These are phyloP conservation scores for Saccostrea glomerata DNA, from an alignment of 1,140 invertebrate genomes.

Conservation along the genomic window DNA sequence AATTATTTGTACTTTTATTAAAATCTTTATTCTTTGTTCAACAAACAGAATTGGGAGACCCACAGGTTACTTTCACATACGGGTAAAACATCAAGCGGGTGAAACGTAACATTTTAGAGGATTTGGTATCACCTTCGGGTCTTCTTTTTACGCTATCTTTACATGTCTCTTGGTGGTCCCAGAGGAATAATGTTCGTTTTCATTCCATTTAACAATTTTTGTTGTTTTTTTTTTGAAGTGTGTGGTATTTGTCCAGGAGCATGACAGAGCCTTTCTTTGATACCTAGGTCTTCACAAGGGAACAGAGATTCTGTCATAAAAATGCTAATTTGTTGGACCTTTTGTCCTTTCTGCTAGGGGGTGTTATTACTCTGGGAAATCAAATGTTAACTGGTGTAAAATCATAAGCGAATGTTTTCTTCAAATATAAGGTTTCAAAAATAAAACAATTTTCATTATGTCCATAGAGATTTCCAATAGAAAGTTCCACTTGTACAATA, in stretches of 20 bases:
- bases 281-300: constrained; percentile 1
- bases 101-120: no score
- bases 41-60: no score
- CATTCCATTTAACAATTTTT: constrained; percentile 35
- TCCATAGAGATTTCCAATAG: neutral
- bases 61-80: no score
- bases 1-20: no score
- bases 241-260: constrained; percentile 26
- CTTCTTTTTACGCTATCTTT: neutral
- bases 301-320: constrained; percentile 26
- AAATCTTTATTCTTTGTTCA: no score
- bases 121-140: constrained; percentile 3
- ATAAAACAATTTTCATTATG: neutral
- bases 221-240: constrained; percentile 20
- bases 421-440: neutral
- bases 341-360: constrained; percentile 21
- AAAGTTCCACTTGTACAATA: neutral
- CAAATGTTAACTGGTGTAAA: neutral
- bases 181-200: constrained; percentile 14
- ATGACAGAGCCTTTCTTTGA: constrained; percentile 19
- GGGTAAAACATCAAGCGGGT: no score
- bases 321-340: constrained; percentile 21
- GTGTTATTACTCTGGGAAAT: neutral
- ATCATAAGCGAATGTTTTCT: neutral
- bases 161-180: neutral